Evolutionary conservation across 1,140 invertebrate species (phyloP), one percentile per base, ranked within the genome.

Genomic region (Sesamia nonagrioides): DNA sequence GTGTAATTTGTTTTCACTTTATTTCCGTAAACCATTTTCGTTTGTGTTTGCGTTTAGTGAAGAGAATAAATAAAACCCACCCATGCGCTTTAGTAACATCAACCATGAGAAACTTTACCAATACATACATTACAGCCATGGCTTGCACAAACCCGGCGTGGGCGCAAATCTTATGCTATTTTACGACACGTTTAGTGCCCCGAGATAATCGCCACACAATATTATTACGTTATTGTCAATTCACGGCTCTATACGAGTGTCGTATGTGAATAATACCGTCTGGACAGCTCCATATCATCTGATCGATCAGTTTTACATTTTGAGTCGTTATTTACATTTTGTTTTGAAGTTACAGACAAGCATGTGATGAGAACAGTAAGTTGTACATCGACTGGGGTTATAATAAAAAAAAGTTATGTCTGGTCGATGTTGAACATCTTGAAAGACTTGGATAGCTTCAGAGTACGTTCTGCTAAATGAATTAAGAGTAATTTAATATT

Each of bases 181-280:
- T 79, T 75, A 79, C 78, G 78, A 71, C 60, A 18, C 52, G 52
- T 79, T 79, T 79, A 74, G 48, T 73, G 58, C 69, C 18, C 42
- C 58, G 52, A 75, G 71, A 79, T 79, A 79, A 74, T 75, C 73
- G 73, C 68, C 61, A 48, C 78, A 68, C 69, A 68, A 54, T 58
- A 79, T 79, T 79, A 74, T 79, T 54, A 79, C 71, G 77, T 79
- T 79, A 73, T 63, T 73, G 69, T 68, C 60, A 79, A 68, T 79
- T 75, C 56, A 74, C 72, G 73, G 27, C 68, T 54, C 54, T 71
- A 48, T 69, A 69, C 42, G 40, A 48, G 5, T 40, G 37, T 48
- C 17, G 42, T 27, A 21, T 33, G 66, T 69, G 66, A 69, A 69
- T 69, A 69, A 69, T 33, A 50, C 11, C 13, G 66, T 13, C 66